Percentiles rank a stretch among this genome's conserved stretches.
Conservation (phyloP, 2,888 invertebrate species). For the Lithophane leautieri region DNA sequence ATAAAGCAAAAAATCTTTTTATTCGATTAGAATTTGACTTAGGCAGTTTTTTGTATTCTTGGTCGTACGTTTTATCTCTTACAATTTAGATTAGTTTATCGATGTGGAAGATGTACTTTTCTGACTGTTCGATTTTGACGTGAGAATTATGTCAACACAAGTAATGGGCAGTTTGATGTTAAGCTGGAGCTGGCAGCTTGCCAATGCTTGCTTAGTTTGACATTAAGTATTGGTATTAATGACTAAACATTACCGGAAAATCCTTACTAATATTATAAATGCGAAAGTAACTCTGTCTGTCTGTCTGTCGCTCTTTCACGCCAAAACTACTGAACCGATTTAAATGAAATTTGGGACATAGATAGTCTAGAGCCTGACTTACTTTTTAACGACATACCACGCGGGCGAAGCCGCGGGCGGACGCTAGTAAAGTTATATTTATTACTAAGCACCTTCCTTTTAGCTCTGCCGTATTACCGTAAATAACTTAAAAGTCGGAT, state of each 20-base stretch:
- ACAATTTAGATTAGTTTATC: slow-evolving; percentile 12
- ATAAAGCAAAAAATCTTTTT: not conserved
- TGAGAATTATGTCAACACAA: slow-evolving; percentile 34
- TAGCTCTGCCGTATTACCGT: not conserved
- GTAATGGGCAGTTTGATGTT: slow-evolving; percentile 16
- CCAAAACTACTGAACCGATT: too few relatives aligned
- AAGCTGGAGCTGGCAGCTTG: slow-evolving; percentile 18
- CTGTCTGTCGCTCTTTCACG: too few relatives aligned
- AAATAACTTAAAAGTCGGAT: not conserved
- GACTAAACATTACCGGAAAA: not conserved
- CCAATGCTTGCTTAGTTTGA: slow-evolving; percentile 36
- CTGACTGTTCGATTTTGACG: slow-evolving; percentile 6
- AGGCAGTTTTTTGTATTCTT: slow-evolving; percentile 30
- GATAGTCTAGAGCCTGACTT: too few relatives aligned
- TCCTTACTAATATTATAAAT: too few relatives aligned
- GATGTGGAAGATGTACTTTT: slow-evolving; percentile 13
- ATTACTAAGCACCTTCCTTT: slow-evolving; percentile 18
- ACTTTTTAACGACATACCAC: too few relatives aligned
- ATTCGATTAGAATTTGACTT: slow-evolving; percentile 41
- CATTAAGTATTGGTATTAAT: slow-evolving; percentile 40
- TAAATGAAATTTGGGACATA: too few relatives aligned
- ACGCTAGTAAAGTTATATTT: slow-evolving; percentile 31
- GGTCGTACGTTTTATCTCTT: slow-evolving; percentile 5
- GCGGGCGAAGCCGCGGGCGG: too few relatives aligned
- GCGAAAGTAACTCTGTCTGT: too few relatives aligned